Percentiles rank a stretch among this genome's conserved stretches.
Conservation (phyloP, 1,140 invertebrate species). For the Drosophila takahashii region DNA sequence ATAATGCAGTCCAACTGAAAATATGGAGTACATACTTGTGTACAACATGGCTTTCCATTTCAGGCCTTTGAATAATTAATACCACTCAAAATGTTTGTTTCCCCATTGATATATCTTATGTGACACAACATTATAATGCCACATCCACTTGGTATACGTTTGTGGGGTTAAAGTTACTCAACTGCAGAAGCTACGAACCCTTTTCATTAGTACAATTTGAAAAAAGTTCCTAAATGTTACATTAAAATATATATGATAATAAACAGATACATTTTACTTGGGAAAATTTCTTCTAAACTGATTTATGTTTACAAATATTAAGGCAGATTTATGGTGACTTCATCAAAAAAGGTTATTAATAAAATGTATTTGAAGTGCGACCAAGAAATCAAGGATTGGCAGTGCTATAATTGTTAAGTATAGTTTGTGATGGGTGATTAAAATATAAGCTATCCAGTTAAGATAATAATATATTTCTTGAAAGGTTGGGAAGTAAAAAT, state of each 20-base stretch:
- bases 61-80: conserved; percentile 80
- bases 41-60: conserved; percentile 77
- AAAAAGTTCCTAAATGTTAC: not conserved
- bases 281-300: too few relatives aligned
- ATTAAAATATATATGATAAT: not conserved
- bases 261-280: too few relatives aligned
- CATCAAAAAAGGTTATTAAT: too few relatives aligned
- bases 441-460: too few relatives aligned
- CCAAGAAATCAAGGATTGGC: too few relatives aligned
- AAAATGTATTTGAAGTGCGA: too few relatives aligned
- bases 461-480: too few relatives aligned
- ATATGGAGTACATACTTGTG: conserved; percentile 79
- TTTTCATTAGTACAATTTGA: not conserved
- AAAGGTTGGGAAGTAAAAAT: too few relatives aligned
- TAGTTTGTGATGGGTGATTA: too few relatives aligned
- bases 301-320: too few relatives aligned
- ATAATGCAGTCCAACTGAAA: conserved; percentile 72
- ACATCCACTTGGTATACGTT: not conserved
- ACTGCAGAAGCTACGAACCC: not conserved
- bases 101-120: conserved; percentile 47
- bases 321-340: too few relatives aligned
- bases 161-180: not conserved
- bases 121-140: conserved; percentile 40
- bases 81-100: conserved; percentile 70
- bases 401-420: too few relatives aligned